Conservation (phyloP, 2,113 vertebrate species). For the Macquaria ambigua region DNA sequence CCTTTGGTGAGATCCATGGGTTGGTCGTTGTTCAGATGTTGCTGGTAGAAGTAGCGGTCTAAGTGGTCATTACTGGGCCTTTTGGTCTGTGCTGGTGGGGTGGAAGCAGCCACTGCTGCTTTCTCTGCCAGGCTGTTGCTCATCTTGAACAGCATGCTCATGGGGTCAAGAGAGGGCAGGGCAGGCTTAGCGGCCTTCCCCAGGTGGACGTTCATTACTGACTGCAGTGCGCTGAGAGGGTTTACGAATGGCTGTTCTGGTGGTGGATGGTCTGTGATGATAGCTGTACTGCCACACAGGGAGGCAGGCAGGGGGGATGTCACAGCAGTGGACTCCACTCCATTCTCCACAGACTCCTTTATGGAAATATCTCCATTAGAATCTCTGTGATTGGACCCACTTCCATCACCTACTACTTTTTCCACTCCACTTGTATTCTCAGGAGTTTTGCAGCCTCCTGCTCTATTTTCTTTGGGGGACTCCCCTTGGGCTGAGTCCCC, state of each 20-base stretch:
- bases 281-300: conserved; percentile 93
- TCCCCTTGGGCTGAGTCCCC: conserved; percentile 89
- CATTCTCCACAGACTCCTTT: conserved; percentile 89
- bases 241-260: conserved; percentile 98
- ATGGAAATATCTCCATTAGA: conserved; percentile 86
- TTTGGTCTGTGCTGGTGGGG: conserved; percentile 93
- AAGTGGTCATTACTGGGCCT: conserved; percentile 90
- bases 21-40: conserved; percentile 93
- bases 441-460: conserved; percentile 88
- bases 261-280: conserved; percentile 97
- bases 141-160: conserved; percentile 99
- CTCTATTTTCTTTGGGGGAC: conserved; percentile 85
- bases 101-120: conserved; percentile 92
- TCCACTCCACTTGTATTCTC: conserved; percentile 80
- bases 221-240: conserved; percentile 97
- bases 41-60: conserved; percentile 96
- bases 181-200: conserved; percentile 98
- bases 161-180: conserved; percentile 95
- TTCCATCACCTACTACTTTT: conserved; percentile 78
- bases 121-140: conserved; percentile 99
- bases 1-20: conserved; percentile 99
- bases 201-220: conserved; percentile 98
- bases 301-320: conserved; percentile 84
- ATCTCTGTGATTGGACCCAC: conserved; percentile 85
- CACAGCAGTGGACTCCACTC: conserved; percentile 85